Evolutionary conservation across 2,797 vertebrate species (phyloP).

Genomic region (Halcyon badia): DNA sequence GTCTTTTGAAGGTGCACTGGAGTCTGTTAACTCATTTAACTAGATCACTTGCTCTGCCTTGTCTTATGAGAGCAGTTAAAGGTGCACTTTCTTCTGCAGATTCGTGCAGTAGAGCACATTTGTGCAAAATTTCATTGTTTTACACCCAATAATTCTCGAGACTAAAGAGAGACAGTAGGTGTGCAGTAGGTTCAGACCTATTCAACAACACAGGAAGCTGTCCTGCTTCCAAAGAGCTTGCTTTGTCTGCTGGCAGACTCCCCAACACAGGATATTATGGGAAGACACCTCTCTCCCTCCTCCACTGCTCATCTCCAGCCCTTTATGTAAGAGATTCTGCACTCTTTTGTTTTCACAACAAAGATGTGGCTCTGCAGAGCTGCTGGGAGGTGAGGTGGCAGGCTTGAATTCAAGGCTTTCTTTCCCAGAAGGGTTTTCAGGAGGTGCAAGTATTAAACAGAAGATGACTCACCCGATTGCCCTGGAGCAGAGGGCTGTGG

Average conservation of each 20-base stretch:
- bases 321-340: neutral
- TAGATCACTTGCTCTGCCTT: neutral
- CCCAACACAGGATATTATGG: neutral
- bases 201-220: neutral
- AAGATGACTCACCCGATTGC: neutral
- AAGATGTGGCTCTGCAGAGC: neutral
- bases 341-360: neutral
- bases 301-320: neutral
- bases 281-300: constrained; percentile 24
- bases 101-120: neutral
- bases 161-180: constrained; percentile 39
- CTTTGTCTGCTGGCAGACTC: constrained; percentile 55
- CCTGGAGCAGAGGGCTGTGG: neutral
- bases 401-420: neutral
- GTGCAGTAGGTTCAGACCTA: constrained; percentile 11
- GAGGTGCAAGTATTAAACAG: neutral
- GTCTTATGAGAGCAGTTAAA: neutral
- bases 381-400: fast-evolving
- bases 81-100: neutral
- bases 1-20: neutral
- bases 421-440: neutral
- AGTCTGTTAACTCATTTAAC: neutral
- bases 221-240: constrained; percentile 15
- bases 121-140: constrained; percentile 24
- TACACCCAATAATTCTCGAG: neutral